These are phyloP conservation scores for Sebastes kiyomatsui DNA, from an alignment of 2,797 vertebrate genomes.

Conservation along the genomic window DNA sequence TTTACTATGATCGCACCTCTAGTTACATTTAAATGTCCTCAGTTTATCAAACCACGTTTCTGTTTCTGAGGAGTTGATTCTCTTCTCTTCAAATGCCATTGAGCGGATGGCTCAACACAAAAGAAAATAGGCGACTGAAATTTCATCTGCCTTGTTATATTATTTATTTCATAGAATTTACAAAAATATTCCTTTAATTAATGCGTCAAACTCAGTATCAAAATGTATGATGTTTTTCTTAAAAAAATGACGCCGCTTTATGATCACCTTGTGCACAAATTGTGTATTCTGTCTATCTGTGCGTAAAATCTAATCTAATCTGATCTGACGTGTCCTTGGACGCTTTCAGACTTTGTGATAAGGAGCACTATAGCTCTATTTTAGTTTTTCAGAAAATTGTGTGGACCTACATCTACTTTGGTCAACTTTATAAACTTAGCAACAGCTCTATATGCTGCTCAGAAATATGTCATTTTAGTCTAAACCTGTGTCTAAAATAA, in stretches of 20 bases:
- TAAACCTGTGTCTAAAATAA: neutral
- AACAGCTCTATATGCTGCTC: neutral
- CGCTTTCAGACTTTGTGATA: slow-evolving; percentile 24
- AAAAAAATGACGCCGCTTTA: neutral
- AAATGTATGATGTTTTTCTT: neutral
- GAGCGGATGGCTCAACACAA: neutral
- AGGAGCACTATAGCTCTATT: slow-evolving; percentile 12
- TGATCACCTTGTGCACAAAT: neutral
- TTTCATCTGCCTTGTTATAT: no score
- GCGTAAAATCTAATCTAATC: slow-evolving; percentile 54
- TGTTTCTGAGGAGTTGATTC: neutral
- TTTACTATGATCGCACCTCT: neutral
- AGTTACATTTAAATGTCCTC: slow-evolving; percentile 1
- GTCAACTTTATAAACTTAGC: slow-evolving; percentile 39
- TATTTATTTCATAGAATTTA: neutral
- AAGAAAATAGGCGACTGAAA: neutral
- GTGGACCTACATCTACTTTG: slow-evolving; percentile 37
- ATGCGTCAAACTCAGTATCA: neutral
- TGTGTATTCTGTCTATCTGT: slow-evolving; percentile 4
- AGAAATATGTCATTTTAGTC: neutral
- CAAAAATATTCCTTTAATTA: neutral
- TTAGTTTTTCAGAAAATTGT: slow-evolving; percentile 14
- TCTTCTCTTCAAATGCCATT: neutral
- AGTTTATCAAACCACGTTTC: neutral
- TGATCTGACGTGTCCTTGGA: slow-evolving; percentile 30